A percentile compares a stretch with the other conserved stretches of the same genome.
Evolutionary conservation across 1,140 invertebrate species (phyloP).

Genomic region (Ceratosolen fusciceps): DNA sequence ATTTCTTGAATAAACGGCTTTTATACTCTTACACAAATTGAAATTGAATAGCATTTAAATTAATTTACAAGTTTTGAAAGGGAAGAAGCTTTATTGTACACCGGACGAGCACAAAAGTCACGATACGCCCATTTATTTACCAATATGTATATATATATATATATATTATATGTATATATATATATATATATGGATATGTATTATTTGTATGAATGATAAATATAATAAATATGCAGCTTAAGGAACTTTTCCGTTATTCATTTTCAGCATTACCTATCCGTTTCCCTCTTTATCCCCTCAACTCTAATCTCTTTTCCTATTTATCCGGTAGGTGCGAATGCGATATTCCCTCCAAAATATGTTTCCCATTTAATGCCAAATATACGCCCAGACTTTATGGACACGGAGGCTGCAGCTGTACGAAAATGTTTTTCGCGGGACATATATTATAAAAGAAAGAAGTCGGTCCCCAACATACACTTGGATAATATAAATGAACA

Average conservation of each 20-base stretch:
- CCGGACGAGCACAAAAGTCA: not conserved
- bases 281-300: not conserved
- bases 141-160: no score
- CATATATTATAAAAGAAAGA: slow-evolving; percentile 31
- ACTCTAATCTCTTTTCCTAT: slow-evolving; percentile 14
- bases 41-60: slow-evolving; percentile 28
- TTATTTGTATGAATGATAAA: no score
- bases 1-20: no score
- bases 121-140: slow-evolving; percentile 3
- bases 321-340: not conserved
- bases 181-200: no score
- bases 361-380: slow-evolving; percentile 28
- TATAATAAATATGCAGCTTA: no score
- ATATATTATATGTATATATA: no score
- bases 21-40: no score
- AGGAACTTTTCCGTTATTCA: no score
- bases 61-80: slow-evolving; percentile 21
- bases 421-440: slow-evolving; percentile 8
- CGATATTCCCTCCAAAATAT: slow-evolving; percentile 23
- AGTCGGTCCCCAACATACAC: not conserved
- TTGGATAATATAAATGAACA: slow-evolving; percentile 10
- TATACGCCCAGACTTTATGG: slow-evolving; percentile 33
- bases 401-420: not conserved
- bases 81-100: not conserved
- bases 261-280: no score